Percentiles rank a stretch among this genome's conserved stretches.
phyloP scores from a whole-genome alignment of 2,113 vertebrate genomes.

The Oncorhynchus mykiss region DNA sequence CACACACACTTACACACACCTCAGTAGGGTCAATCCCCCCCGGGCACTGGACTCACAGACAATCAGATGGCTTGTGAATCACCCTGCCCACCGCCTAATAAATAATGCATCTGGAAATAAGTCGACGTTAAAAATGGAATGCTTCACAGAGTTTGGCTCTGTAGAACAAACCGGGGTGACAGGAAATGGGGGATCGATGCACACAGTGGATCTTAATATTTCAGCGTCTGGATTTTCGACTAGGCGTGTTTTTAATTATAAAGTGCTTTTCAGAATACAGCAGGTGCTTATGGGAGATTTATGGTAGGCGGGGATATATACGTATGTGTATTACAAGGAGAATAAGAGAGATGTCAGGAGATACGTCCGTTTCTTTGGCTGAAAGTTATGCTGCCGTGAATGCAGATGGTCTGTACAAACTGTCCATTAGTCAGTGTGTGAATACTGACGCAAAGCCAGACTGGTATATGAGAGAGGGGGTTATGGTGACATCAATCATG shows the following conservation, averaged over 20 bases:
- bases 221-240: slow-evolving; percentile 25
- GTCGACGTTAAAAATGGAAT: slow-evolving; percentile 41
- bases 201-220: slow-evolving; percentile 34
- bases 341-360: slow-evolving; percentile 9
- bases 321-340: not conserved
- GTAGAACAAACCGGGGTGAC: slow-evolving; percentile 36
- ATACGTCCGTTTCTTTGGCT: slow-evolving; percentile 14
- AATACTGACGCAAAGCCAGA: not conserved
- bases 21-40: not conserved
- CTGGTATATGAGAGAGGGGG: not conserved
- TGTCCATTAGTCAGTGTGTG: slow-evolving; percentile 17
- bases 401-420: slow-evolving; percentile 27
- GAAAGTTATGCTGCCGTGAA: slow-evolving; percentile 29
- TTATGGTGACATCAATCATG: not conserved
- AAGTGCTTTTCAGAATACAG: not conserved
- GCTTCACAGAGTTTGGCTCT: slow-evolving; percentile 30
- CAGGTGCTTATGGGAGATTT: not conserved
- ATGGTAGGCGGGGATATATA: not conserved
- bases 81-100: slow-evolving; percentile 17
- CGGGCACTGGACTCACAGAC: slow-evolving; percentile 16
- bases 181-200: slow-evolving; percentile 26
- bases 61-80: slow-evolving; percentile 33
- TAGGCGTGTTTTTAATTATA: slow-evolving; percentile 22
- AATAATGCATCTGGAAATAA: slow-evolving; percentile 44
- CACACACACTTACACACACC: not conserved